Conservation (phyloP, 2,888 invertebrate genomes). For the Spilosoma lubricipeda region DNA sequence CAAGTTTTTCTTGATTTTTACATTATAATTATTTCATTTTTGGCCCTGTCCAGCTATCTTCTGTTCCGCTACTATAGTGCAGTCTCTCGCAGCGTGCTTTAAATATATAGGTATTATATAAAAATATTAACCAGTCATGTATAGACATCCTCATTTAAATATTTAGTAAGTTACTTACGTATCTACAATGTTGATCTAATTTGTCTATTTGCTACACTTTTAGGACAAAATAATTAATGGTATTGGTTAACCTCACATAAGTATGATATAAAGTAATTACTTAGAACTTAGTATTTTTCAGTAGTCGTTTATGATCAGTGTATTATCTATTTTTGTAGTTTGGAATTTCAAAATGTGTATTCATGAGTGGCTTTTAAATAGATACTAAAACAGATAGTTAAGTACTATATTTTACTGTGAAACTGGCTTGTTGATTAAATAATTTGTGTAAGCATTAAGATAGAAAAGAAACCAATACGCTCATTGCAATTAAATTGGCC, state of each 20-base stretch:
- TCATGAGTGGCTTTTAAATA: constrained; percentile 31
- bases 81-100: neutral
- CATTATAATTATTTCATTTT: neutral
- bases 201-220: constrained; percentile 13
- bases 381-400: constrained; percentile 32
- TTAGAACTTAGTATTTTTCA: constrained; percentile 47
- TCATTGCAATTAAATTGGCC: neutral
- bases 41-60: neutral
- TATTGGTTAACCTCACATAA: constrained; percentile 25
- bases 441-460: neutral
- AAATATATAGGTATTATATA: neutral
- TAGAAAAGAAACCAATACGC: neutral
- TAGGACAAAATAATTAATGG: constrained; percentile 16
- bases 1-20: neutral
- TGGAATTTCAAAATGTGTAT: constrained; percentile 24
- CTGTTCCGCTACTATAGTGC: neutral
- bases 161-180: constrained; percentile 7
- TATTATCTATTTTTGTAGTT: constrained; percentile 30
- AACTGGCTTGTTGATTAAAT: neutral
- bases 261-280: constrained; percentile 35
- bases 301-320: constrained; percentile 44
- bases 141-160: neutral
- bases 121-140: neutral
- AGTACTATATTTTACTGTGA: neutral
- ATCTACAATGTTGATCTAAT: constrained; percentile 6